Conservation (phyloP, 2,888 invertebrate species). For the Portevinia maculata region DNA sequence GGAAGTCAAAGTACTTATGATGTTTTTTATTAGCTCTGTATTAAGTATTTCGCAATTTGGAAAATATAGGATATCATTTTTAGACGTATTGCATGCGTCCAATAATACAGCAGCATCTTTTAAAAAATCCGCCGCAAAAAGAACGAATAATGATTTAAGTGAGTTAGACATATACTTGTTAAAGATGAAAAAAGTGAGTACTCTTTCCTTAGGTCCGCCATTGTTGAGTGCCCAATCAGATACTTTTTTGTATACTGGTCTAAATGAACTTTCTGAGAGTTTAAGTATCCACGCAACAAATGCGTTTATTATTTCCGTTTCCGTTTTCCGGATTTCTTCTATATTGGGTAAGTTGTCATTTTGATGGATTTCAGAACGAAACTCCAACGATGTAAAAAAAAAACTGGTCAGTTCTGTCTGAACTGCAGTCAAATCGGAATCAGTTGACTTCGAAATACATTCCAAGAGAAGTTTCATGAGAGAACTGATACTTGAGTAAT, state of each 20-base stretch:
- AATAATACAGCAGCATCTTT: constrained; percentile 91
- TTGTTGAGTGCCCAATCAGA: constrained; percentile 91
- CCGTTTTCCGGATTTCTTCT: constrained; percentile 79
- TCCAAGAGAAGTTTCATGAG: constrained; percentile 91
- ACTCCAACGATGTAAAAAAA: constrained; percentile 89
- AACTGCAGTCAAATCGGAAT: constrained; percentile 86
- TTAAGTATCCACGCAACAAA: constrained; percentile 92
- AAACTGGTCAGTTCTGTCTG: constrained; percentile 89
- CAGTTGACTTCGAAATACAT: constrained; percentile 86
- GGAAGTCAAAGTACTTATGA: constrained; percentile 89
- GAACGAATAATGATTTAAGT: constrained; percentile 92
- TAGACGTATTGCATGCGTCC: constrained; percentile 87
- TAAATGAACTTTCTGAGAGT: constrained; percentile 93
- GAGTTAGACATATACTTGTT: constrained; percentile 91
- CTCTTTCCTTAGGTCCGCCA: constrained; percentile 82
- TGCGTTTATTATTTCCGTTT: constrained; percentile 89
- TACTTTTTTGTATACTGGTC: constrained; percentile 93
- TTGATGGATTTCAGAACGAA: constrained; percentile 84
- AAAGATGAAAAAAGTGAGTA: constrained; percentile 89
- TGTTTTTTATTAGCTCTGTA: constrained; percentile 84
- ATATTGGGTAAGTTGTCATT: constrained; percentile 8
- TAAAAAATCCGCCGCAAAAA: constrained; percentile 94
- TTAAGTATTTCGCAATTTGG: constrained; percentile 82
- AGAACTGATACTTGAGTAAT: constrained; percentile 86
- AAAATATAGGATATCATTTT: constrained; percentile 83